phyloP scores from a whole-genome alignment of 2,888 invertebrate species.

The Perizoma flavofasciatum region DNA sequence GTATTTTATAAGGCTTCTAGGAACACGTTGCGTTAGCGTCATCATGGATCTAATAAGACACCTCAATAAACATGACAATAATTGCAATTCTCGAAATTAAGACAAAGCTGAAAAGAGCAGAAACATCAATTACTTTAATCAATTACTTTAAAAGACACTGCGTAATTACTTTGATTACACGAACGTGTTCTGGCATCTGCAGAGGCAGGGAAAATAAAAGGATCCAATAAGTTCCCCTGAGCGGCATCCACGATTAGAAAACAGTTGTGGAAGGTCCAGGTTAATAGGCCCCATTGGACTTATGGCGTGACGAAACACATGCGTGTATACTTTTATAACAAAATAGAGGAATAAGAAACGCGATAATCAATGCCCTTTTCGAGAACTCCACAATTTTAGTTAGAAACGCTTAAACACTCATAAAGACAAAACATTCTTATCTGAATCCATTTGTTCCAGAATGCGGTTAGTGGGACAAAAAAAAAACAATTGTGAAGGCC shows the following conservation, averaged over 20 bases:
- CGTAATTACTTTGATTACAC: constrained; percentile 31
- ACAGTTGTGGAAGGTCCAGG: constrained; percentile 42
- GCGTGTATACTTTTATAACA: constrained; percentile 33
- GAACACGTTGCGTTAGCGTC: constrained; percentile 61
- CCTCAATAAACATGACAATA: constrained; percentile 48
- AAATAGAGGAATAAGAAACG: constrained; percentile 26
- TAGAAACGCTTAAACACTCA: constrained; percentile 37
- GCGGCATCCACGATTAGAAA: constrained; percentile 14
- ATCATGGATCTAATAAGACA: constrained; percentile 58
- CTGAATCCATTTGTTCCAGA: constrained; percentile 49
- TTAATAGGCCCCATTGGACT: constrained; percentile 31
- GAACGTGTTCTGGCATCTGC: constrained; percentile 14
- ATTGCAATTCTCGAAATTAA: constrained; percentile 51
- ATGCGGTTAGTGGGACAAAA: constrained; percentile 73
- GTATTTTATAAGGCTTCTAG: constrained; percentile 67
- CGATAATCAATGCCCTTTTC: constrained; percentile 15
- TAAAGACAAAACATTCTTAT: constrained; percentile 45
- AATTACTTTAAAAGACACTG: constrained; percentile 35
- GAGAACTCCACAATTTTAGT: constrained; percentile 25
- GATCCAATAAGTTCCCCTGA: constrained; percentile 20
- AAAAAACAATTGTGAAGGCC: constrained; percentile 59
- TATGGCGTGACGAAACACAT: constrained; percentile 33
- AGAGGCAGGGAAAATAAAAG: constrained; percentile 11
- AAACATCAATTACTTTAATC: constrained; percentile 35
- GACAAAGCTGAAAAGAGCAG: constrained; percentile 44